Base-by-base conservation (phyloP, 2,113 vertebrate species). In the Variabilichromis moorii region DNA sequence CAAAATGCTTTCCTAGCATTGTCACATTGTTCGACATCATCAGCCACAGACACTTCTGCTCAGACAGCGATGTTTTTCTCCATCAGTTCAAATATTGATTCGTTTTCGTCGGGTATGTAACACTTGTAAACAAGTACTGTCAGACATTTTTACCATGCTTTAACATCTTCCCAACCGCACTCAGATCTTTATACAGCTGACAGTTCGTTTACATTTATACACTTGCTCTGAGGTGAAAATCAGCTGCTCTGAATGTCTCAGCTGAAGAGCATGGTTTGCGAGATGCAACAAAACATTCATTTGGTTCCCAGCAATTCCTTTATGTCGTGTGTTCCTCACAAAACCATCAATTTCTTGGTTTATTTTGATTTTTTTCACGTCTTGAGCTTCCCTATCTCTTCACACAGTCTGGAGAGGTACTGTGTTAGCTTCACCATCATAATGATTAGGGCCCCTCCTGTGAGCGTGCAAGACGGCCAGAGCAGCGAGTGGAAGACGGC, bases 361-460 rank as follows among this genome's bases (percentile, higher is more conserved):
- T 86, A 83, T 24, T 10, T 89, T 1, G 24, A 63, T 45, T 45
- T 73, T 40, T 42, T 96, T 97, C 97, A 98, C 97, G 97, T 98
- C 91, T 97, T 97, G 89, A 97, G 97, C 97, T 97, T 97, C 31
- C 96, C 96, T 88, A 98, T 97, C 81, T 98, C 97, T 85, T 99
- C 98, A 3, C 97, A 98, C 89, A 99, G 96, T 57, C 98, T 96
- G 84, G 98, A 98, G 87, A 99, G 97, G 93, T 99, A 98, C 21
- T 99, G 98, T 16, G 98, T 98, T 93, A 99, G 97, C 93, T 98
- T 99, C 63, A 99, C 98, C 98, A 99, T 97, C 17, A 98, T 91
- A 0, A 99, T 97, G 24, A 99, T 98, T 54, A 96, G 97, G 4
- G 97, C 92, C 0, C 98, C 98, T 1, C 97, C 98, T 0, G 95